These are phyloP conservation scores for Neostethus bicornis DNA, from an alignment of 2,797 vertebrate genomes.

Conservation along the genomic window DNA sequence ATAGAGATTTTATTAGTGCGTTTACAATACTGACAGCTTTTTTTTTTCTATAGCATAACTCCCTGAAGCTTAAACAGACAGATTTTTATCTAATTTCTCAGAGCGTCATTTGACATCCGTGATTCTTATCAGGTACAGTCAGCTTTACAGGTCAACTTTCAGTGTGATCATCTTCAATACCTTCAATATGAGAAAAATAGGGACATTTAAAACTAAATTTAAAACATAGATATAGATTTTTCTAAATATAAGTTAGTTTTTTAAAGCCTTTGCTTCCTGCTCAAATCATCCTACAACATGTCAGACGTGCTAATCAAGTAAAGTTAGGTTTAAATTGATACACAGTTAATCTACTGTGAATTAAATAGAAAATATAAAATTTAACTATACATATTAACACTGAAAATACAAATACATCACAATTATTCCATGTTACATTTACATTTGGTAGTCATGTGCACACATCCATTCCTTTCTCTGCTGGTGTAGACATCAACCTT, in stretches of 20 bases:
- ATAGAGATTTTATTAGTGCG: slow-evolving; percentile 18
- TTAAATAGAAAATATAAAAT: slow-evolving; percentile 47
- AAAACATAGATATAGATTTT: slow-evolving; percentile 4
- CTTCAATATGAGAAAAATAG: slow-evolving; percentile 12
- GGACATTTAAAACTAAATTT: slow-evolving; percentile 16
- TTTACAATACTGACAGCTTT: neutral
- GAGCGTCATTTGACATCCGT: slow-evolving; percentile 19
- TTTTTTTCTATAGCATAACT: slow-evolving; percentile 9
- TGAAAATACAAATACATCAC: slow-evolving; percentile 1
- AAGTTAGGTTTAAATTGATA: slow-evolving; percentile 40
- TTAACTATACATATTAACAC: slow-evolving; percentile 8
- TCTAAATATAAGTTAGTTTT: neutral
- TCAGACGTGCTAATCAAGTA: slow-evolving; percentile 13
- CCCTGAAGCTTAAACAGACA: neutral
- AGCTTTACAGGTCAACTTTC: neutral
- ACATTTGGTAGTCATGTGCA: slow-evolving; percentile 4
- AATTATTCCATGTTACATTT: neutral
- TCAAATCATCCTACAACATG: slow-evolving; percentile 6
- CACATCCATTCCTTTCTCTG: slow-evolving; percentile 1
- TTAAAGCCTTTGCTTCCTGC: neutral
- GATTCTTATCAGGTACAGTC: slow-evolving; percentile 23
- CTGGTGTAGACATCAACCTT: neutral
- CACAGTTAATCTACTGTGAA: slow-evolving; percentile 21
- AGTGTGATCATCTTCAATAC: slow-evolving; percentile 19
- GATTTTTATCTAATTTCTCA: slow-evolving; percentile 6